Conservation (phyloP, 2,888 invertebrate species). For the Caenorhabditis sp. region DNA sequence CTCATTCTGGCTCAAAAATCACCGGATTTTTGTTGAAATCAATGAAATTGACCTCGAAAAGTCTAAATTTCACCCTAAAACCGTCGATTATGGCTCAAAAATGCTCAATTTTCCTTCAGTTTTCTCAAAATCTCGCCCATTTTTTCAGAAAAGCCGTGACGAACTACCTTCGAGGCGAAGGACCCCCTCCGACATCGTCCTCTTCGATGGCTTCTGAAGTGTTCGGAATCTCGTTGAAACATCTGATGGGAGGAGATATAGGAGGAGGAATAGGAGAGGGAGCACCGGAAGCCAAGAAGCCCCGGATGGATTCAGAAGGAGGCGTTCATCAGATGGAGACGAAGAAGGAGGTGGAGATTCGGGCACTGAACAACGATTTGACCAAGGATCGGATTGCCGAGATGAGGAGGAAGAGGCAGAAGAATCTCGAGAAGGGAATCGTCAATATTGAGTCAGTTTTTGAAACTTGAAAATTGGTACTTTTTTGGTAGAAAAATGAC, state of each 20-base stretch:
- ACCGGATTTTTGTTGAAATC: not conserved
- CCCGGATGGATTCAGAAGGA: slow-evolving; percentile 8
- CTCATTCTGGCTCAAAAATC: not conserved
- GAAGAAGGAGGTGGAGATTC: slow-evolving; percentile 83
- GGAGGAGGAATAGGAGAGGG: no score
- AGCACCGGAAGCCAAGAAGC: slow-evolving; percentile 64
- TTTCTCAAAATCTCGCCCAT: no score
- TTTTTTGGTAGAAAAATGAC: not conserved
- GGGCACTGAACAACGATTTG: slow-evolving; percentile 96
- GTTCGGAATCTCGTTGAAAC: slow-evolving; percentile 1
- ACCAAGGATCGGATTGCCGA: slow-evolving; percentile 91
- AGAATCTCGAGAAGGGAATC: slow-evolving; percentile 76
- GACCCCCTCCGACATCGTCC: slow-evolving; percentile 65
- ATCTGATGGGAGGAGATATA: not conserved
- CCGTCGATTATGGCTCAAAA: not conserved
- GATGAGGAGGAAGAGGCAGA: slow-evolving; percentile 76
- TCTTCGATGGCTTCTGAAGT: no score
- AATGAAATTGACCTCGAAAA: not conserved
- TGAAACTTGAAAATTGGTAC: no score
- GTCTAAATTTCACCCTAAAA: not conserved
- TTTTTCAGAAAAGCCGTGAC: slow-evolving; percentile 67
- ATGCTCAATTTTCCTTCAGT: no score
- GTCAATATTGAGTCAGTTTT: slow-evolving; percentile 61
- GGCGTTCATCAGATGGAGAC: no score
- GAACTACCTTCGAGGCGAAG: slow-evolving; percentile 74